phyloP scores from a whole-genome alignment of 2,888 invertebrate genomes.

The Leucophenga montana region DNA sequence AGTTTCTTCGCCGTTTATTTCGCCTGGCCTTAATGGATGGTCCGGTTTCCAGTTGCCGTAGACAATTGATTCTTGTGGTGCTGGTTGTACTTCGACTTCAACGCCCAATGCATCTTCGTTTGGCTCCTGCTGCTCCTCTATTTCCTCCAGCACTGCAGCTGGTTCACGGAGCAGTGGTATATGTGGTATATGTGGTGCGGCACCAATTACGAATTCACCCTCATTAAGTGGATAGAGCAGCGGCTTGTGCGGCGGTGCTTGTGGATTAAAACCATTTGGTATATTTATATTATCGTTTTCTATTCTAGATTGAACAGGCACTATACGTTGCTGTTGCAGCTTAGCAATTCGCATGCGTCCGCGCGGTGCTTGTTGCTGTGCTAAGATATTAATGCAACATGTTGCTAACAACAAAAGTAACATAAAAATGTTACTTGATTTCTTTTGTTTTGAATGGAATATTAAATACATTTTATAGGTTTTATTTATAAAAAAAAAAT shows the following conservation, averaged over 20 bases:
- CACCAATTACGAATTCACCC: constrained; percentile 19
- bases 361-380: constrained; percentile 43
- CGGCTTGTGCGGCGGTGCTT: constrained; percentile 32
- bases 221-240: constrained; percentile 41
- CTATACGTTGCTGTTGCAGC: constrained; percentile 38
- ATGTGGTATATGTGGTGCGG: constrained; percentile 40
- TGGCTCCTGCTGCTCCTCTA: neutral
- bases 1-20: constrained; percentile 16
- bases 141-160: neutral
- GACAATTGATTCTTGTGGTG: constrained; percentile 55
- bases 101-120: neutral
- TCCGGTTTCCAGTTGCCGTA: constrained; percentile 68
- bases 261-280: constrained; percentile 47
- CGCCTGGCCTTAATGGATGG: constrained; percentile 52
- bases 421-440: constrained; percentile 29
- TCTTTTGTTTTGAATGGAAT: constrained; percentile 40
- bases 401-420: neutral
- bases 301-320: neutral
- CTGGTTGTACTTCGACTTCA: neutral
- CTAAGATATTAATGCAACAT: constrained; percentile 30
- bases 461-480: constrained; percentile 35
- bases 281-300: constrained; percentile 28
- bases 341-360: constrained; percentile 58
- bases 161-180: constrained; percentile 53
- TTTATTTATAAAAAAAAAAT: constrained; percentile 26